phyloP scores from a whole-genome alignment of 2,888 invertebrate genomes.

The Diploptera punctata region DNA sequence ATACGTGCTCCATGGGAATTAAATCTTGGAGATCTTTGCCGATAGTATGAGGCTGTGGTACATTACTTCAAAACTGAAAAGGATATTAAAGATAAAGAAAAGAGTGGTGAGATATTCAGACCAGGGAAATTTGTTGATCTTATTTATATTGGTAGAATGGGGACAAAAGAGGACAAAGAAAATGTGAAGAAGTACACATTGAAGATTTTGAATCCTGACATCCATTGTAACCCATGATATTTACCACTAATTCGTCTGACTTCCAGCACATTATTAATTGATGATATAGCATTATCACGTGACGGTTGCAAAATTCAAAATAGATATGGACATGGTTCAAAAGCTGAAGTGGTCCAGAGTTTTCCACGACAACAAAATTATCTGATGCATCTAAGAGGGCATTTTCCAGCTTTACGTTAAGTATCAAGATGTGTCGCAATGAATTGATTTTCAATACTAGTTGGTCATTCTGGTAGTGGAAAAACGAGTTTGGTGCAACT shows the following conservation, averaged over 20 bases:
- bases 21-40: constrained; percentile 91
- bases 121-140: constrained; percentile 74
- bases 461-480: constrained; percentile 78
- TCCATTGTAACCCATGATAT: constrained; percentile 60
- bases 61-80: constrained; percentile 45
- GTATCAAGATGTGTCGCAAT: constrained; percentile 86
- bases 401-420: constrained; percentile 66
- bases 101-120: constrained; percentile 40
- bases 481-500: constrained; percentile 81
- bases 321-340: too few relatives aligned
- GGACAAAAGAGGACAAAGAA: constrained; percentile 77
- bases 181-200: constrained; percentile 63
- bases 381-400: background rate
- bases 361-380: background rate
- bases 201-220: constrained; percentile 58
- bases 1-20: constrained; percentile 95
- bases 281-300: constrained; percentile 65
- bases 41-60: constrained; percentile 86
- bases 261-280: constrained; percentile 64
- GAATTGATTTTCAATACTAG: constrained; percentile 92
- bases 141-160: constrained; percentile 88
- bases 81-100: constrained; percentile 44
- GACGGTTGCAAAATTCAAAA: background rate
- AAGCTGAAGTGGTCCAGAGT: background rate
- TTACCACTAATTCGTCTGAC: constrained; percentile 67